These are phyloP conservation scores for Melanotaenia nigrans DNA, from an alignment of 2,797 vertebrate genomes.

Conservation along the genomic window DNA sequence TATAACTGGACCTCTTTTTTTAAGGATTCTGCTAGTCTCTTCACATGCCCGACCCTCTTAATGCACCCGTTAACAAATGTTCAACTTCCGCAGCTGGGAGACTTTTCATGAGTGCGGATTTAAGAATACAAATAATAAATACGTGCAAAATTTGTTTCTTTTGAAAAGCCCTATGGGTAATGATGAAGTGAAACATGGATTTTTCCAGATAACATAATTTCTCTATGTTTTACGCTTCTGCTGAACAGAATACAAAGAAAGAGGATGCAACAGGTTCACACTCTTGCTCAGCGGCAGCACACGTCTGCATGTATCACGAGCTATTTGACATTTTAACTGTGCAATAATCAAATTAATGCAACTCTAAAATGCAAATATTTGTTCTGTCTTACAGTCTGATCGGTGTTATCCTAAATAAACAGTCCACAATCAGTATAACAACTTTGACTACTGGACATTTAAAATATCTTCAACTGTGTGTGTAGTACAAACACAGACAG, in stretches of 20 bases:
- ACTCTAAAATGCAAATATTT: constrained; percentile 2
- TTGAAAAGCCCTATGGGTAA: background rate
- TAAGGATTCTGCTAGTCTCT: background rate
- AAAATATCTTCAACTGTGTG: constrained; percentile 2
- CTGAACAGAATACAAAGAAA: background rate
- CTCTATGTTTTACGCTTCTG: constrained; percentile 11
- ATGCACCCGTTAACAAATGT: background rate
- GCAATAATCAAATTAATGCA: background rate
- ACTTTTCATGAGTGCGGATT: background rate
- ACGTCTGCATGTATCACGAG: background rate
- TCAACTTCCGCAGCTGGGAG: background rate
- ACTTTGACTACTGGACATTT: constrained; percentile 21
- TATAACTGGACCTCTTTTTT: background rate
- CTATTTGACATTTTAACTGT: constrained; percentile 6
- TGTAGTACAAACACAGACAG: constrained; percentile 11
- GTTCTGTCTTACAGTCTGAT: constrained; percentile 14
- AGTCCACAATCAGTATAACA: constrained; percentile 9
- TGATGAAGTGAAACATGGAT: background rate
- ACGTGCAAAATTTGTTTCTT: constrained; percentile 16
- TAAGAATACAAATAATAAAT: constrained; percentile 66
- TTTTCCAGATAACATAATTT: background rate
- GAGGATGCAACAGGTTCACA: background rate
- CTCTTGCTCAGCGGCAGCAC: background rate
- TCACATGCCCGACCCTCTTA: background rate
- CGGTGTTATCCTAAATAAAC: constrained; percentile 17